Base-by-base conservation (phyloP, 1,140 invertebrate species). In the Eulimnadia texana region DNA sequence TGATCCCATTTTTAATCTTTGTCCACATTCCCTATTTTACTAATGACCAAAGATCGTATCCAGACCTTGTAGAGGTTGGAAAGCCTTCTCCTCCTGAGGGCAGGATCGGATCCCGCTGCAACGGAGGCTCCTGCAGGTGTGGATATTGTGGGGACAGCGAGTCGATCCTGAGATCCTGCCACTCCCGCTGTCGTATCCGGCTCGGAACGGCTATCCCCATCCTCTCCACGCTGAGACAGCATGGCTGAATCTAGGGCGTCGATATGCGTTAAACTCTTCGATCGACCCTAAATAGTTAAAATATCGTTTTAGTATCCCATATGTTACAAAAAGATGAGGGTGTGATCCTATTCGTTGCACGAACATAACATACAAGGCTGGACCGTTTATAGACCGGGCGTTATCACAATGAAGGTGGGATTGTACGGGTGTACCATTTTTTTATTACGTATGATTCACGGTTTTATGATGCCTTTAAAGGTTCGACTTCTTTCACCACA, bases 231-330 rank as follows among this genome's bases (percentile, higher is more conserved):
- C 69, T 71, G 69, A 61, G 78, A 75, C 64, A 78, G 70, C 73
- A 80, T 78, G 57, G 73, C 74, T 72, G 75, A 75, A 67, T 80
- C 78, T 66, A 82, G 68, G 52, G 75, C 74, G 70, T 82, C 80
- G 65, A 83, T 73, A 69, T 81, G 80, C 64, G 80, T 82, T 66
- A 82, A 69, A 68, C 79, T 81, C 64, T 80, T 74, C 25, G 80
- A 82, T 63, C 81, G 79, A 64, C 80, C 79, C 81, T 83, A 69
- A 1, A 66, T 76, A 72, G 49, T 42, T n/a, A n/a, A n/a, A n/a
- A n/a, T n/a, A n/a, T n/a, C n/a, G n/a, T n/a, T n/a, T n/a, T n/a
- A n/a, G n/a, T n/a, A n/a, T n/a, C n/a, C n/a, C n/a, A n/a, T n/a
- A n/a, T n/a, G n/a, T n/a, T n/a, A n/a, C n/a, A n/a, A n/a, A n/a